Percentiles rank a stretch among this genome's conserved stretches.
Evolutionary conservation across 2,888 invertebrate species (phyloP).

Genomic region (Monopis laevigella): DNA sequence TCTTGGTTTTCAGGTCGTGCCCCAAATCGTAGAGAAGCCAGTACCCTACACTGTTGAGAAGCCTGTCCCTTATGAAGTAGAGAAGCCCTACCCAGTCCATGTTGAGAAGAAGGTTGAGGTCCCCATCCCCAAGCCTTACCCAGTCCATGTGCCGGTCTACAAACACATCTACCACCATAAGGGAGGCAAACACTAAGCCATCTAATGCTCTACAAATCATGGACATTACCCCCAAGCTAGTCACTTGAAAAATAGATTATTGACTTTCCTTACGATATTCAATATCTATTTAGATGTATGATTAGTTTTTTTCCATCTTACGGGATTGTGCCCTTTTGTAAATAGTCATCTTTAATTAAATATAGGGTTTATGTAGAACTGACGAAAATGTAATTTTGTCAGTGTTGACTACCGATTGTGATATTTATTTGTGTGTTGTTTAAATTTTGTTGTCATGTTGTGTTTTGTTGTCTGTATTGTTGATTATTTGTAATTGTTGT

Average conservation of each 20-base stretch:
- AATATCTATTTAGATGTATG: too few relatives aligned
- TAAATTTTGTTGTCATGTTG: slow-evolving; percentile 30
- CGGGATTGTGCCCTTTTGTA: slow-evolving; percentile 29
- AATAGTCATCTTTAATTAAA: slow-evolving; percentile 29
- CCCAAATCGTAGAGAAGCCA: slow-evolving; percentile 76
- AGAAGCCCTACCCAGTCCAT: slow-evolving; percentile 79
- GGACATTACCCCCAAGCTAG: too few relatives aligned
- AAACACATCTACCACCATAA: slow-evolving; percentile 77
- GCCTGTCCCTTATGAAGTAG: slow-evolving; percentile 75
- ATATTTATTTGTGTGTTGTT: slow-evolving; percentile 59
- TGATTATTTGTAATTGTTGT: slow-evolving; percentile 62
- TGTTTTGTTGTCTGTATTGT: slow-evolving; percentile 46
- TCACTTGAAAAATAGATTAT: too few relatives aligned
- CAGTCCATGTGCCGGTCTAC: slow-evolving; percentile 78
- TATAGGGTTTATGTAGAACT: slow-evolving; percentile 37
- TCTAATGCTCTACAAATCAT: too few relatives aligned
- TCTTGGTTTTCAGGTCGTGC: slow-evolving; percentile 67
- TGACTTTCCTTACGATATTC: too few relatives aligned
- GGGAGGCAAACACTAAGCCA: slow-evolving; percentile 57
- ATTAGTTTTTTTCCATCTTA: too few relatives aligned
- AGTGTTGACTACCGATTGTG: slow-evolving; percentile 49
- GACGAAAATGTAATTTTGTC: slow-evolving; percentile 40
- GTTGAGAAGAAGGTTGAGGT: slow-evolving; percentile 79
- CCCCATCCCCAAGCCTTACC: slow-evolving; percentile 75
- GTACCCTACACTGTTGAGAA: slow-evolving; percentile 80